Percentiles rank a stretch among this genome's conserved stretches.
Evolutionary conservation across 2,113 vertebrate species (phyloP).

Genomic region (Cnemophilus loriae): DNA sequence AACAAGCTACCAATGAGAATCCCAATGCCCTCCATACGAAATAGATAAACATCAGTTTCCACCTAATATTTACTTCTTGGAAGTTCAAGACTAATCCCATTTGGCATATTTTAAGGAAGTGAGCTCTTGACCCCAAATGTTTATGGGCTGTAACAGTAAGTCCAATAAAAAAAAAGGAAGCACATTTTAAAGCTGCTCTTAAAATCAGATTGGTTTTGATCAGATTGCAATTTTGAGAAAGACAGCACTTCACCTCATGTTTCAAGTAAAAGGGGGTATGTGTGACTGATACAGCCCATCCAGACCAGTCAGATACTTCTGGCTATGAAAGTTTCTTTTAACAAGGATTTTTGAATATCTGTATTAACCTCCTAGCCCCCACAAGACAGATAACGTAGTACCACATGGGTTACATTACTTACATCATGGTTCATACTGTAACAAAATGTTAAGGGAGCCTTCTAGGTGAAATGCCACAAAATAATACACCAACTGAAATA

Average conservation of each 20-base stretch:
- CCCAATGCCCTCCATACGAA: neutral
- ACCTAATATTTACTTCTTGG: conserved; percentile 16
- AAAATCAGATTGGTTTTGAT: conserved; percentile 20
- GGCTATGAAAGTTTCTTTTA: neutral
- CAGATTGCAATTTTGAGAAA: neutral
- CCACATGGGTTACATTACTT: neutral
- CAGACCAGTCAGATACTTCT: neutral
- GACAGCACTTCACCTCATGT: neutral
- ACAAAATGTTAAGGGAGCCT: neutral
- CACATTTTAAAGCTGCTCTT: conserved; percentile 27
- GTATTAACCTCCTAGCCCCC: neutral
- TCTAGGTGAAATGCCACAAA: neutral
- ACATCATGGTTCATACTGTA: neutral
- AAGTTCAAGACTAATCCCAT: conserved; percentile 14
- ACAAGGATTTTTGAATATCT: neutral
- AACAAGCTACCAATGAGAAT: neutral
- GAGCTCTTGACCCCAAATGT: conserved; percentile 40
- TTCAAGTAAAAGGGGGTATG: neutral
- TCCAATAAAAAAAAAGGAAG: conserved; percentile 17
- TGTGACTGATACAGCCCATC: neutral
- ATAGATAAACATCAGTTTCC: conserved; percentile 33
- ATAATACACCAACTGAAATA: neutral
- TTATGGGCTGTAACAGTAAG: conserved; percentile 23
- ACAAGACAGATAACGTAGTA: neutral
- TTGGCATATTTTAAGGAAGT: conserved; percentile 29